Conservation (phyloP, 2,888 invertebrate genomes). For the Crocallis elinguaria region DNA sequence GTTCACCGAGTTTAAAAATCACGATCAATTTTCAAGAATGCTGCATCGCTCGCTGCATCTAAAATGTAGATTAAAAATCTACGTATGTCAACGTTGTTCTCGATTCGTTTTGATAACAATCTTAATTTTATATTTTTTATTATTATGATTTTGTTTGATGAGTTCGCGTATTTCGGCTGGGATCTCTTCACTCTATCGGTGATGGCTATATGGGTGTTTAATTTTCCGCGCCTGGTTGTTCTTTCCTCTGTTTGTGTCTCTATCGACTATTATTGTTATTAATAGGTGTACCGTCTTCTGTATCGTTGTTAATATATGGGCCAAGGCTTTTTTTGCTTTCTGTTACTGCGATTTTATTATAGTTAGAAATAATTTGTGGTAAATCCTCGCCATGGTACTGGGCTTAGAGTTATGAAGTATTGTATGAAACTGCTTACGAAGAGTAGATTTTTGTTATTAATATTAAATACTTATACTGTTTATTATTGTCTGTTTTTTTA, state of each 20-base stretch:
- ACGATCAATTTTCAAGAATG: too few species aligned
- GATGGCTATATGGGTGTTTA: constrained; percentile 72
- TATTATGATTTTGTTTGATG: constrained; percentile 69
- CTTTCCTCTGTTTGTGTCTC: constrained; percentile 53
- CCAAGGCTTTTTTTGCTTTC: constrained; percentile 28
- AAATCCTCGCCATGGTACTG: constrained; percentile 1
- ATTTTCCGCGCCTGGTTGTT: constrained; percentile 57
- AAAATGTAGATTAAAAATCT: too few species aligned
- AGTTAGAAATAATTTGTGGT: background rate
- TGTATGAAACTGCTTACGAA: constrained; percentile 2
- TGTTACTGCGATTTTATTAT: constrained; percentile 6
- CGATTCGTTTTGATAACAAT: background rate
- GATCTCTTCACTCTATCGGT: constrained; percentile 62
- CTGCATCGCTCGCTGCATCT: too few species aligned
- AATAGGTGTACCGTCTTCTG: constrained; percentile 29
- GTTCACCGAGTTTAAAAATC: too few species aligned
- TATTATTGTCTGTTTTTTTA: too few species aligned
- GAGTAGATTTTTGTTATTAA: background rate
- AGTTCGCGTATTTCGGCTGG: constrained; percentile 67
- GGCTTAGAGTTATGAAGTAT: constrained; percentile 9
- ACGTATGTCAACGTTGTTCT: background rate
- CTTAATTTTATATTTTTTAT: background rate
- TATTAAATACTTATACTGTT: background rate
- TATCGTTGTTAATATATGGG: constrained; percentile 30
- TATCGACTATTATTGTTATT: constrained; percentile 35